Evolutionary conservation across 2,797 vertebrate species (phyloP).

Genomic region (Bovichtus variegatus): DNA sequence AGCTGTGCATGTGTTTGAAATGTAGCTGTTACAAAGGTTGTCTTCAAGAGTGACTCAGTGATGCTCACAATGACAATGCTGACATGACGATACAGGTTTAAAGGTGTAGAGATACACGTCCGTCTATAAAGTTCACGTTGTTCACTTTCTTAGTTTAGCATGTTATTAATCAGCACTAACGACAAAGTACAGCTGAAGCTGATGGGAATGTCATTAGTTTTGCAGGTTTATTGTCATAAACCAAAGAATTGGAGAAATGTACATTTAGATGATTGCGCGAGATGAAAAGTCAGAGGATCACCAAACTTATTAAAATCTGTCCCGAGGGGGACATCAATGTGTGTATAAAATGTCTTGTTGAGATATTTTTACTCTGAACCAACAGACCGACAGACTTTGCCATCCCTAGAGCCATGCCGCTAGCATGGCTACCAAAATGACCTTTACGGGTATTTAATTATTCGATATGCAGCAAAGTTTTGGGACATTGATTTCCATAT

Average conservation of each 20-base stretch:
- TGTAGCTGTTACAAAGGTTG: not conserved
- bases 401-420: not conserved
- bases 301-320: not conserved
- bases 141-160: not conserved
- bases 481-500: not conserved
- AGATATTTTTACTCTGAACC: not conserved
- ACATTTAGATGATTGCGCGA: not conserved
- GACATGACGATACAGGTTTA: not conserved
- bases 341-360: not conserved
- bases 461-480: not conserved
- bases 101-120: not conserved
- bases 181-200: not conserved
- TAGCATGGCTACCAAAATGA: not conserved
- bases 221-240: not conserved
- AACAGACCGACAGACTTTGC: not conserved
- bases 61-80: not conserved
- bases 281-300: not conserved
- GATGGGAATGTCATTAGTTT: not conserved
- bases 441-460: not conserved
- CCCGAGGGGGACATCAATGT: not conserved
- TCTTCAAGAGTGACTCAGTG: too few species aligned
- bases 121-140: not conserved
- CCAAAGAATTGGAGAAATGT: not conserved
- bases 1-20: not conserved
- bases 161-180: not conserved